Conservation (phyloP, 1,140 invertebrate genomes). For the Heliconius hewitsoni region DNA sequence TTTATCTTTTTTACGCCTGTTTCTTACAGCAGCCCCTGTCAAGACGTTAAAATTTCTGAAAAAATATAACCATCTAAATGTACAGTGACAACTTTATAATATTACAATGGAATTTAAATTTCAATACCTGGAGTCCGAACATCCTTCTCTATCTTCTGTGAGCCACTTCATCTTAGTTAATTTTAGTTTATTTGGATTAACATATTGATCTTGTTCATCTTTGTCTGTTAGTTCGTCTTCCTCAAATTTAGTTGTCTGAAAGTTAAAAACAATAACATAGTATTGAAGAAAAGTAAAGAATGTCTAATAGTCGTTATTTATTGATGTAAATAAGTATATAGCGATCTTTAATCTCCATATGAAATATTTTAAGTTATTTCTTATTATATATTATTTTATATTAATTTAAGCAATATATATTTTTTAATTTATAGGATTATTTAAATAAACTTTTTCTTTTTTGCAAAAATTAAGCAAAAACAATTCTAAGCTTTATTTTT, state of each 20-base stretch:
- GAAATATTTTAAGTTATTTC: no score
- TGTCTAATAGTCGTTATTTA: no score
- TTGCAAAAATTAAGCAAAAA: no score
- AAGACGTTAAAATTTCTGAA: conserved; percentile 68
- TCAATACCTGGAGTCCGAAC: conserved; percentile 61
- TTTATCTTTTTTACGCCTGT: conserved; percentile 2
- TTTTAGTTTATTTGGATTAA: conserved; percentile 61
- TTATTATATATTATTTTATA: no score
- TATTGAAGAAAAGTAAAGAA: no score
- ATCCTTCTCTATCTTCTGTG: conserved; percentile 54
- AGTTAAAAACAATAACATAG: no score
- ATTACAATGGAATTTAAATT: background rate
- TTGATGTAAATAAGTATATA: no score
- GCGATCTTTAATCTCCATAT: no score
- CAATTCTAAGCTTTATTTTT: no score
- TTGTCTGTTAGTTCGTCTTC: conserved; percentile 39
- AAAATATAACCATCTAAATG: conserved; percentile 44
- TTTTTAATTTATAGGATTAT: no score
- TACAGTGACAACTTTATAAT: background rate
- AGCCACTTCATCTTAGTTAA: conserved; percentile 76
- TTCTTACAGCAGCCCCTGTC: conserved; percentile 60
- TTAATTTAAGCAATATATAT: no score
- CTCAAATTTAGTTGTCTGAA: conserved; percentile 3
- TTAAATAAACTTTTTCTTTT: no score
- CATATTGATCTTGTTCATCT: conserved; percentile 20